A percentile compares a stretch with the other conserved stretches of the same genome.
Conservation (phyloP, 2,888 invertebrate species). For the Callinectes sapidus region DNA sequence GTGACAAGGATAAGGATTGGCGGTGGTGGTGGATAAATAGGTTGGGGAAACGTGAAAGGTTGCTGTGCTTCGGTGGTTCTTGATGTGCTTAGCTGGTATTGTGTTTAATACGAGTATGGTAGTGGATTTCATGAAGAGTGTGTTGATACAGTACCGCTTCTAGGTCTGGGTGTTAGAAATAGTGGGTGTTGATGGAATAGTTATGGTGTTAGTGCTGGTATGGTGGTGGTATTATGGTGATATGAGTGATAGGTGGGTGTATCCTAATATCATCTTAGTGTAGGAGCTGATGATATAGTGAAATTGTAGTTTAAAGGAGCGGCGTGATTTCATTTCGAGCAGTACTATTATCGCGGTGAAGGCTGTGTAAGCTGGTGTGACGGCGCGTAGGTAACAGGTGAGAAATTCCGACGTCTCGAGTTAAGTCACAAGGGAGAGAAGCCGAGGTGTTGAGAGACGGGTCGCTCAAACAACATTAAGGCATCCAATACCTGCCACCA, state of each 20-base stretch:
- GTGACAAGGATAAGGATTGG: background rate
- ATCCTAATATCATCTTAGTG: too few species aligned
- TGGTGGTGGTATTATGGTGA: too few species aligned
- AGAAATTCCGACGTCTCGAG: background rate
- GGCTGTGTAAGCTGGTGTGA: background rate
- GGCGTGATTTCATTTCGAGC: too few species aligned
- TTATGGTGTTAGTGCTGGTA: too few species aligned
- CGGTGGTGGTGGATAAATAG: background rate
- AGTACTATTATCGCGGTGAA: background rate
- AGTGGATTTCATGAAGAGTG: background rate
- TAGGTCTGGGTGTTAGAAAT: background rate
- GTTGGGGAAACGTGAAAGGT: background rate
- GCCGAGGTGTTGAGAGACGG: background rate
- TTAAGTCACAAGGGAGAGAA: background rate
- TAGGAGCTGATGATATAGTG: too few species aligned
- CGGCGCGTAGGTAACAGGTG: background rate
- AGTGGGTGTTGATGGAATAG: background rate
- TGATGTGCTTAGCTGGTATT: too few species aligned
- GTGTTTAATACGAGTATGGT: background rate
- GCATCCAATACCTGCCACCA: slow-evolving; percentile 16
- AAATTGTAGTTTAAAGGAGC: too few species aligned
- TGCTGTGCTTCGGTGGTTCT: too few species aligned
- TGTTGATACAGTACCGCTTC: background rate
- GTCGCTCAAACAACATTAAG: slow-evolving; percentile 24
- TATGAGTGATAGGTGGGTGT: too few species aligned